These are phyloP conservation scores for Emydura subglobosa DNA, from an alignment of 2,113 vertebrate genomes.

Conservation along the genomic window DNA sequence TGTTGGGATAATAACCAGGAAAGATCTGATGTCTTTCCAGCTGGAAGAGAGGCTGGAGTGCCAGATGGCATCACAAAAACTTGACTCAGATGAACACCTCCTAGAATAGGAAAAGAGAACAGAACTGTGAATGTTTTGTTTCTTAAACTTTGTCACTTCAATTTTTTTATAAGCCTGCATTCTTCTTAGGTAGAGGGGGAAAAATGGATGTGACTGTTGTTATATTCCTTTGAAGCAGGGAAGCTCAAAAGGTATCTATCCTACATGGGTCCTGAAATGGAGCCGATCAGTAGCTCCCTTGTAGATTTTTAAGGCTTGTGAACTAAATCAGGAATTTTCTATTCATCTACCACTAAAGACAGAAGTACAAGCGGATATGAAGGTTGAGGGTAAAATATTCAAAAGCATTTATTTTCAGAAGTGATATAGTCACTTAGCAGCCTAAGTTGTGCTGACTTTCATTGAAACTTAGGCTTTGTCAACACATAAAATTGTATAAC, in stretches of 20 bases:
- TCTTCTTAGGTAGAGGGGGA: not conserved
- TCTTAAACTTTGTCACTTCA: not conserved
- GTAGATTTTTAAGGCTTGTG: slow-evolving; percentile 1
- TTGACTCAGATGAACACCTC: not conserved
- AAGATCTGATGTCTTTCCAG: slow-evolving; percentile 52
- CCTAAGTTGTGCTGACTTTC: not conserved
- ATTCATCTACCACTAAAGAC: not conserved
- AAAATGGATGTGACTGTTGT: slow-evolving; percentile 1
- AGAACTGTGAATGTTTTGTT: not conserved
- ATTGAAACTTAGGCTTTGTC: not conserved
- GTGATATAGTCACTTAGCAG: not conserved
- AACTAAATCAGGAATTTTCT: not conserved
- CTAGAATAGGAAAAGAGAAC: not conserved
- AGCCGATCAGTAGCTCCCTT: not conserved
- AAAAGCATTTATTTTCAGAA: not conserved
- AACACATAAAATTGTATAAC: not conserved
- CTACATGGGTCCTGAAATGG: not conserved
- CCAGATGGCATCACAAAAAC: not conserved
- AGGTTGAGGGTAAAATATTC: not conserved
- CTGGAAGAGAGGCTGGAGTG: slow-evolving; percentile 41
- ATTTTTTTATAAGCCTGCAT: not conserved
- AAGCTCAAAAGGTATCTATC: slow-evolving; percentile 13
- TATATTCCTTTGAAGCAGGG: slow-evolving; percentile 17
- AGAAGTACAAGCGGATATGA: not conserved
- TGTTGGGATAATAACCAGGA: slow-evolving; percentile 61